Base-by-base conservation (phyloP, 2,113 vertebrate genomes). In the Cyanistes caeruleus region DNA sequence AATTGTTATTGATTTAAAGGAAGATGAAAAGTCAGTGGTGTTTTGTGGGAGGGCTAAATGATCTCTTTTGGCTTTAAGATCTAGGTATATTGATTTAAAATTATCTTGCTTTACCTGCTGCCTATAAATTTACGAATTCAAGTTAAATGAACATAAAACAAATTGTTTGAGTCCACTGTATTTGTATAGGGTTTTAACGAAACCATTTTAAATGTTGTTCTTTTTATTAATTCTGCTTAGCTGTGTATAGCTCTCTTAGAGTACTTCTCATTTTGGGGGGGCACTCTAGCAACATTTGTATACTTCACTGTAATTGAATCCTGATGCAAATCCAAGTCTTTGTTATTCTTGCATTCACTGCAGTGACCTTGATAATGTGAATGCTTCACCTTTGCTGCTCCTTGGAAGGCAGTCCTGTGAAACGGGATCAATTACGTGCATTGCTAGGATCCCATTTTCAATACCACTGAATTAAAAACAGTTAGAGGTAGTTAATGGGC, bases 1-100 rank as follows among this genome's bases (percentile, higher is more conserved):
- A 84, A 64, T 92, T 43, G 8, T 87, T 84, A 89, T 79, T 82
- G 81, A 73, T 85, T 89, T 70, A 87, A 91, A 84, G 69, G 78
- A 93, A 82, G 87, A 87, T 64, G 53, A 94, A 91, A 95, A 87
- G 53, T 95, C 84, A 63, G 35, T 68, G 41, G 23, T 95, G n/a
- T 87, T 93, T 89, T 73, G 44, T 75, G 80, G 60, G 69, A 90
- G 37, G 48, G 49, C 68, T 90, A 41, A 91, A 90, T 81, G 35
- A 86, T 77, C 75, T 86, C 43, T 90, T 80, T 63, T 88, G 39
- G 39, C 68, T 79, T 95, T 90, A 81, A 90, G 78, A 83, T 88
- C 30, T 67, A 68, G 52, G 23, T 37, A 46, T 83, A 73, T 77
- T 88, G 75, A 80, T 93, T 91, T 93, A n/a, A 90, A 94, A 84